These are phyloP conservation scores for Tetramorium bicarinatum DNA, from an alignment of 2,888 invertebrate genomes.

Conservation along the genomic window DNA sequence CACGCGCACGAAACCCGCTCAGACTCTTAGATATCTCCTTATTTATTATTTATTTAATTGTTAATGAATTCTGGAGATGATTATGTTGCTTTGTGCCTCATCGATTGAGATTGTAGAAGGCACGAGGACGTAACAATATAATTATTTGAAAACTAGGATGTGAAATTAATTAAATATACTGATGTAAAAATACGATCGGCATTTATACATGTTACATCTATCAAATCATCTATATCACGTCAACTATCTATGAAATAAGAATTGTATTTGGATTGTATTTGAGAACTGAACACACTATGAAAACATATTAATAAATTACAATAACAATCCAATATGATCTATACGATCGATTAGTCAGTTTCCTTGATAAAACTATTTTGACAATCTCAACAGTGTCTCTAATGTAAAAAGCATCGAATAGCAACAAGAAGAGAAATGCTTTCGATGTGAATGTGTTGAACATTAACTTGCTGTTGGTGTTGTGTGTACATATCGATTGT, in stretches of 20 bases:
- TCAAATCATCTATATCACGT: background rate
- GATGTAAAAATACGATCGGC: background rate
- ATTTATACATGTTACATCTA: slow-evolving; percentile 17
- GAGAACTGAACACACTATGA: background rate
- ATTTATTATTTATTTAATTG: background rate
- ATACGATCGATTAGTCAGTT: background rate
- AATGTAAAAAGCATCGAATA: slow-evolving; percentile 39
- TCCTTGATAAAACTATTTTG: background rate
- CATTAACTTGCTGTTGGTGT: slow-evolving; percentile 31
- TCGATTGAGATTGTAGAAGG: background rate
- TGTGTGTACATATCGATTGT: slow-evolving; percentile 16
- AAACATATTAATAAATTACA: slow-evolving; percentile 3
- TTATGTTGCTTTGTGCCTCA: background rate
- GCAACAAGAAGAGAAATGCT: slow-evolving; percentile 24
- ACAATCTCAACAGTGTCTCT: slow-evolving; percentile 17
- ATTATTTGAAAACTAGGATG: slow-evolving; percentile 11
- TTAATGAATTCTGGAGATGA: background rate
- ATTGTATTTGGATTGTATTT: background rate
- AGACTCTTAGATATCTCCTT: background rate
- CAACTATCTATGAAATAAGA: slow-evolving; percentile 12
- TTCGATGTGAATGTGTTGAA: background rate
- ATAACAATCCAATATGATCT: slow-evolving; percentile 15
- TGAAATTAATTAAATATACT: slow-evolving; percentile 12
- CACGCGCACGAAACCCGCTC: background rate
- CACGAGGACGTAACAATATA: slow-evolving; percentile 18